Evolutionary conservation across 1,140 invertebrate genomes (phyloP), one percentile per base, ranked within the genome.

Genomic region (Lordiphosa mommai): DNA sequence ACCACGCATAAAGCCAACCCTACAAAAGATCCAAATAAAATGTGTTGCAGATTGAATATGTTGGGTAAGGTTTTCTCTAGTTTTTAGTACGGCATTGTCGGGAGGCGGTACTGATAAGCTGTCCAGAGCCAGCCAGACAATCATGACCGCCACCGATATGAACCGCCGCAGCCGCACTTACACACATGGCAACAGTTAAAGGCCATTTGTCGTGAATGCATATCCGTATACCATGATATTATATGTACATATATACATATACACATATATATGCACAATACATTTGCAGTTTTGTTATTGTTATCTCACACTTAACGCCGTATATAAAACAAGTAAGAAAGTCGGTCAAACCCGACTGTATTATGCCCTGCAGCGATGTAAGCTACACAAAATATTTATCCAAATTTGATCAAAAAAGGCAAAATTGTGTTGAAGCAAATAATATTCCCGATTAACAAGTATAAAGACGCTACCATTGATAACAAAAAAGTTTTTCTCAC

Each of bases 51-150:
- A 52, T 53, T 16, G 46, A 33, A 69, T 41, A 61, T 69, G 66
- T 69, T 69, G 64, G 52, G 65, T 57, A 68, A 69, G 66, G 66
- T 68, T 69, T 51, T 67, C 16, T 32, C 23, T 27, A 6, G 23
- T 23, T 23, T 23, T 23, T 23, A 23, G 43, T 12, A 27, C 57
- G 43, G 50, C 50, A 48, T 57, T 67, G 59, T 27, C 10, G 23
- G 20, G 37, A 3, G 16, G 20, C 37, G 17, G n/a, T 20, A 7
- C 10, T 30, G 61, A 65, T 67, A 67, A 65, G 64, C 61, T 44
- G 37, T 9, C 29, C 55, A 38, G 29, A 46, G 9, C 9, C 16
- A 20, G 27, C 46, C 23, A 48, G 43, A 63, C 48, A 63, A 38
- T 41, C 10, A 30, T 32, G 44, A 16, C 44, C 23, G 23, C 23